Conservation (phyloP, 1,140 invertebrate genomes). For the Zelostemma sp. region DNA sequence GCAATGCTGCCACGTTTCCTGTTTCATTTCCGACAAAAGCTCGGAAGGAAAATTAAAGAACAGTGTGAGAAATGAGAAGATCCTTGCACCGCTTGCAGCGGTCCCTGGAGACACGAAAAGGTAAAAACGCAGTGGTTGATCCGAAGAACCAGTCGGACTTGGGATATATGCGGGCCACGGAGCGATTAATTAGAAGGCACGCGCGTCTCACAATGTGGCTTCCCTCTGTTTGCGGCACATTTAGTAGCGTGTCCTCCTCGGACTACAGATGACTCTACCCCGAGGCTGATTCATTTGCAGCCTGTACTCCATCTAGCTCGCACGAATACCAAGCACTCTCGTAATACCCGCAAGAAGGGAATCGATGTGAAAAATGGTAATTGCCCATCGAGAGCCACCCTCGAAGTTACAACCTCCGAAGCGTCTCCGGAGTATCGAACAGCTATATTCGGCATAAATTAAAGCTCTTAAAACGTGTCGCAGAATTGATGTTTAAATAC, state of each 20-base stretch:
- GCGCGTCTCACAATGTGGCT: conserved; percentile 31
- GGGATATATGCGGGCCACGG: conserved; percentile 45
- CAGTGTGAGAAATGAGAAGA: conserved; percentile 1
- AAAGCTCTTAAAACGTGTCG: conserved; percentile 37
- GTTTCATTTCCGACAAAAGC: background rate
- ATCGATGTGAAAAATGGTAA: conserved; percentile 52
- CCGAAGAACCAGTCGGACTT: conserved; percentile 26
- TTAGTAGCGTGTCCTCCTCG: conserved; percentile 50
- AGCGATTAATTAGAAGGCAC: conserved; percentile 54
- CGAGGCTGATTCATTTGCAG: conserved; percentile 53
- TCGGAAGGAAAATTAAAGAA: background rate
- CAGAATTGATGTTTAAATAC: conserved; percentile 27
- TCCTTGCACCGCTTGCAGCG: no score
- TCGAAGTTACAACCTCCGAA: conserved; percentile 34
- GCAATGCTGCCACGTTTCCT: no score
- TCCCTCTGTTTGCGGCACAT: conserved; percentile 53
- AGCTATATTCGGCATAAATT: conserved; percentile 36
- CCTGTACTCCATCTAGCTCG: conserved; percentile 38
- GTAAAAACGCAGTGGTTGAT: conserved; percentile 28
- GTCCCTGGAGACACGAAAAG: background rate
- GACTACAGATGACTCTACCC: conserved; percentile 53
- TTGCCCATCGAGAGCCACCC: conserved; percentile 46
- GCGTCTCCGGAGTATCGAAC: conserved; percentile 39
- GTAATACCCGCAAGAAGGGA: conserved; percentile 48
- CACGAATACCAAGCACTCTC: conserved; percentile 50